Conservation (phyloP, 2,797 vertebrate species). For the Orestias chungarensis region DNA sequence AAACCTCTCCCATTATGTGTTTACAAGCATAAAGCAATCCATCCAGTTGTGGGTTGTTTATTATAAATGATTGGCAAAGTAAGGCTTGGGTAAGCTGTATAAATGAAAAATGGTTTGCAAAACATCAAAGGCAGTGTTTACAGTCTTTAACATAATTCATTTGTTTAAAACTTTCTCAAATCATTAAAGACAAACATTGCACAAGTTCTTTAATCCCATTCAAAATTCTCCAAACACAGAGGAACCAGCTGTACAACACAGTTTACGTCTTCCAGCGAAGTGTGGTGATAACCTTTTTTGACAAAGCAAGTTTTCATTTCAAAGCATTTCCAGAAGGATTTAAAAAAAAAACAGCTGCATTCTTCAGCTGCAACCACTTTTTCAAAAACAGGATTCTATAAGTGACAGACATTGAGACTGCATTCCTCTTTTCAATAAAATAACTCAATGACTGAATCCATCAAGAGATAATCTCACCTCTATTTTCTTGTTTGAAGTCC, state of each 20-base stretch:
- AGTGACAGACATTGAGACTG: constrained; percentile 56
- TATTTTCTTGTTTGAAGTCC: constrained; percentile 51
- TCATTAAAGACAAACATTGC: constrained; percentile 48
- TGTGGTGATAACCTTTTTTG: constrained; percentile 55
- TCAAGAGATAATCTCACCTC: constrained; percentile 56
- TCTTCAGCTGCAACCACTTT: constrained; percentile 74
- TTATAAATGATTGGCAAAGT: not conserved
- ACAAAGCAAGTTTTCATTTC: constrained; percentile 60
- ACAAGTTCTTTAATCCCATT: constrained; percentile 47
- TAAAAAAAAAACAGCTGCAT: constrained; percentile 22
- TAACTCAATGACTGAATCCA: constrained; percentile 62
- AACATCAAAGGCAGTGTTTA: not conserved
- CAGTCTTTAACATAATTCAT: constrained; percentile 33
- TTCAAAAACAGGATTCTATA: constrained; percentile 41
- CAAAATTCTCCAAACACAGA: constrained; percentile 60
- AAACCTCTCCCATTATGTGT: no score
- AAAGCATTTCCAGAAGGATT: constrained; percentile 42
- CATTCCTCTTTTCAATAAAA: constrained; percentile 48
- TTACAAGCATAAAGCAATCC: not conserved
- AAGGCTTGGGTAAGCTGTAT: not conserved
- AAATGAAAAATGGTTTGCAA: not conserved
- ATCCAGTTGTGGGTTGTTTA: not conserved
- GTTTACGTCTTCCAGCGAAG: constrained; percentile 52
- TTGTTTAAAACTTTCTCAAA: constrained; percentile 40
- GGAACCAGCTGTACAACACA: constrained; percentile 34